Evolutionary conservation across 2,888 invertebrate species (phyloP), one percentile per base, ranked within the genome.

Genomic region (Ariolimax columbianus): DNA sequence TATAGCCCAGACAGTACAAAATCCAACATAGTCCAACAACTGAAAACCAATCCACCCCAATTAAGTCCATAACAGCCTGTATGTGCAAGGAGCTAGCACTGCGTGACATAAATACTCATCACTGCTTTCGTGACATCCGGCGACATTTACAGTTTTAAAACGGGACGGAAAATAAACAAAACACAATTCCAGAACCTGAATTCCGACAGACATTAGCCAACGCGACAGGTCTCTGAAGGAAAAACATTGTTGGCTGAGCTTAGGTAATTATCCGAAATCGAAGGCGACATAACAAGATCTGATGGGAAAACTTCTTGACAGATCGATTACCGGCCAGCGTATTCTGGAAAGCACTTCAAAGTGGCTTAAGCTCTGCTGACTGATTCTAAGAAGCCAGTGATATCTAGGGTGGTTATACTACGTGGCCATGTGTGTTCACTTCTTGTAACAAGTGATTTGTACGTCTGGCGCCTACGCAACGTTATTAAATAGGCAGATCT

Each of bases 181-280:
- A 55, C 55, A 47, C 47, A 47, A 14, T 47, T n/a, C n/a, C n/a
- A n/a, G 47, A 55, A 55, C 3, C 55, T 55, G 23, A 72, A 43
- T 40, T n/a, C 36, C 19, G 68, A 68, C 72, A 72, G 38, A 38
- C 26, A 40, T 40, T 40, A 40, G 23, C 43, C 26, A 40, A 40
- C 40, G 7, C 23, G 72, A 40, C 40, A 72, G 72, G 6, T 38
- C n/a, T 19, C 38, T 38, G 70, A 26, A 38, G n/a, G 72, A 72
- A 72, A 68, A 72, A 38, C 72, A 72, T 38, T 40, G 72, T 72
- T 9, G 72, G 0, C 72, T n/a, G 38, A 72, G 72, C 26, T 26
- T 26, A 11, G 72, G 43, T 43, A 33, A 72, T 72, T 72, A 72
- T 72, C 72, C 26, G 40, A 72, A 72, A 72, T 72, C 40, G 72